Conservation (phyloP, 2,888 invertebrate genomes). For the Drosophila algonquin region DNA sequence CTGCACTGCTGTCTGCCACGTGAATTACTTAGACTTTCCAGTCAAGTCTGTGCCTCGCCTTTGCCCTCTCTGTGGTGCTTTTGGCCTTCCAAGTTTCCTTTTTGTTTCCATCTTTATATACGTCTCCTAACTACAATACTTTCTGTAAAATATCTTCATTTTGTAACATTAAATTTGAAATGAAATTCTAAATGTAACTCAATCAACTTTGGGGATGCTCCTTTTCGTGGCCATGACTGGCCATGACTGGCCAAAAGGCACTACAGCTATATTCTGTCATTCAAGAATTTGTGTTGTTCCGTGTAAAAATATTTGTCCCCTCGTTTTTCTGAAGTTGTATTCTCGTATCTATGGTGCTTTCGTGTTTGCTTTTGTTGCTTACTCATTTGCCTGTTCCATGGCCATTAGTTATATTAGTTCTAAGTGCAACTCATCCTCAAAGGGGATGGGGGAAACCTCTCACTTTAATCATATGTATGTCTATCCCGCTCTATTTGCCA, state of each 20-base stretch:
- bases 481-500: slow-evolving; percentile 34
- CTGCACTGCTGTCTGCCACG: slow-evolving; percentile 46
- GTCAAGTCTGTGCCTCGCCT: slow-evolving; percentile 27
- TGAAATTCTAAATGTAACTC: background rate
- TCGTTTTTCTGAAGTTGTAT: slow-evolving; percentile 10
- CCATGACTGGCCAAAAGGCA: background rate
- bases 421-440: slow-evolving; percentile 41
- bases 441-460: slow-evolving; percentile 8
- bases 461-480: slow-evolving; percentile 43
- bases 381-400: slow-evolving; percentile 41
- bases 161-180: slow-evolving; percentile 2
- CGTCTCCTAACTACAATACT: too few relatives aligned
- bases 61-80: slow-evolving; percentile 30
- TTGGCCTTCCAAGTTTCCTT: slow-evolving; percentile 56
- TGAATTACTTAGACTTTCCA: slow-evolving; percentile 63
- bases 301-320: slow-evolving; percentile 6
- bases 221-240: background rate
- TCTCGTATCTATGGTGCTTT: background rate
- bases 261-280: background rate
- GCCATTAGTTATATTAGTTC: slow-evolving; percentile 47
- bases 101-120: slow-evolving; percentile 2
- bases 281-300: background rate
- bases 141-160: background rate
- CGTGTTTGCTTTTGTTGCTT: slow-evolving; percentile 32
- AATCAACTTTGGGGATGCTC: slow-evolving; percentile 1